Base-by-base conservation (phyloP, 2,888 invertebrate species). In the Heteromurus nitidus region DNA sequence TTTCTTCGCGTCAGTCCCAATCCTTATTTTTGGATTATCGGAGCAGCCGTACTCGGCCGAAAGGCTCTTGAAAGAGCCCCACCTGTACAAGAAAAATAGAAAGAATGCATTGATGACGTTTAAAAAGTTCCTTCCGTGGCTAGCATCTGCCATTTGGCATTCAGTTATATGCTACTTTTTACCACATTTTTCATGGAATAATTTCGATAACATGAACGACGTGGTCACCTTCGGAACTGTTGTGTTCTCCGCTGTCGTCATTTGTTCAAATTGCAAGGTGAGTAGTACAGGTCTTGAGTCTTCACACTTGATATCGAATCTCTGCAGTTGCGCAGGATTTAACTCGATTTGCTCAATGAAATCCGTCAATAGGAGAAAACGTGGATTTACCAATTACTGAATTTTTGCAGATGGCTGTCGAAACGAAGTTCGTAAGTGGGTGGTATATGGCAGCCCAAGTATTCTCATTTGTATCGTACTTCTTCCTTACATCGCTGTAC, bases 1-100 rank as follows among this genome's bases (percentile, higher is more conserved):
- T 64, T 88, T 94, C 30, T 95, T 95, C 88, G 93, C 95, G 0
- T 92, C 95, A 0, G 88, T 93, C 68, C 96, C 95, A 0, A 93
- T 95, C 74, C 89, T 95, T 16, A 87, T 93, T 9, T 93, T 93
- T 84, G 93, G 95, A 0, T 90, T 95, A 68, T 92, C 94, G 18
- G 96, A 96, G 88, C 94, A 95, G 88, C 91, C 93, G 82, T 92
- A 93, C 88, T 89, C 91, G 0, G 91, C 92, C 1, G 88, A 90
- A 0, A 88, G 90, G 0, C 90, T 92, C 68, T 88, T 89, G 87
- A 91, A 92, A n/a, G 91, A 92, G 83, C 95, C 95, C 0, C 90
- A 91, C 13, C 89, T 95, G 0, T 96, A 96, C 88, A 91, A 91
- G 87, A 91, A 91, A 69, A 92, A 93, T 80, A 90, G 88, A 1